Evolutionary conservation across 2,888 invertebrate species (phyloP), one percentile per base, ranked within the genome.

Genomic region (Cephus rjabovi): DNA sequence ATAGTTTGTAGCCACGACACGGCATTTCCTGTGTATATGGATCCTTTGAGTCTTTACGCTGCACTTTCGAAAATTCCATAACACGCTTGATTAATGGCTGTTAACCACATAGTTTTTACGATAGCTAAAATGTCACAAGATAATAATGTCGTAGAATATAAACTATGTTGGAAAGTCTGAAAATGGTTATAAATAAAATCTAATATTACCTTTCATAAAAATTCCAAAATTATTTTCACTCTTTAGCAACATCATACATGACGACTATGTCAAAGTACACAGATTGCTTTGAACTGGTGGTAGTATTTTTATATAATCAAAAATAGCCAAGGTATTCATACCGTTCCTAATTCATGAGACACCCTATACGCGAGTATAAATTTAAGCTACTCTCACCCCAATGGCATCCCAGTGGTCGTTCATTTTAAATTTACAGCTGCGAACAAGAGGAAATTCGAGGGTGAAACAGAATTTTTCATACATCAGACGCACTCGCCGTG

Each of bases 1-100:
- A 83, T 85, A 82, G 77, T 83, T 37, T 56, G 37, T 40, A 68
- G 69, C 74, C 34, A 40, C 68, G 73, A 34, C 37, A 73, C 68
- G 31, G 74, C 69, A 75, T 37, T 69, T 76, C 69, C 78, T 70
- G 30, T 73, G 75, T 23, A 56, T 56, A 56, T 23, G 23, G 6
- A 9, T 23, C 56, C 56, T 56, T 6, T 56, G 23, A 56, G 56
- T 56, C 56, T 33, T 71, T 34, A 31, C 71, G 71, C 34, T 71
- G 71, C 71, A 71, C 71, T n/a, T 71, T 15, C 34, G 71, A 71
- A 71, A 71, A 15, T 71, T 34, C 23, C 31, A 71, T 71, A 34
- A 33, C 31, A 71, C 9, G 34, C 71, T 71, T 71, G 71, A 71
- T 71, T 71, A 71, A 71, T 31, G 12, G 31, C 31, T 71, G 71